Evolutionary conservation across 2,888 invertebrate genomes (phyloP).

Genomic region (Sclerodermus sp.): DNA sequence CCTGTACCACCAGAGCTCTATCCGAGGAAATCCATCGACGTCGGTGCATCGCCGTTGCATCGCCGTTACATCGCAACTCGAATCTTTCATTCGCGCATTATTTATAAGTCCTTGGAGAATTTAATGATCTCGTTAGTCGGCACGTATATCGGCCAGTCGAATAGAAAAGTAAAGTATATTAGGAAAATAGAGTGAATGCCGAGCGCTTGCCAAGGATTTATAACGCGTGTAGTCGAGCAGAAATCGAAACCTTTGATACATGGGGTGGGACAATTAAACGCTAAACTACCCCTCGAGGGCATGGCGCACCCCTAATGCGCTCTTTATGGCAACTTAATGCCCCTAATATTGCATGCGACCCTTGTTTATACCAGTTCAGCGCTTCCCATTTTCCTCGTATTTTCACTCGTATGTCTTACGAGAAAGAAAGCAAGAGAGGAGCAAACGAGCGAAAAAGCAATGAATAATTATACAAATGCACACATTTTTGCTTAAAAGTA

Average conservation of each 20-base stretch:
- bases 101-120: neutral
- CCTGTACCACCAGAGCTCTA: too few species aligned
- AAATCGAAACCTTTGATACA: constrained; percentile 58
- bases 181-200: constrained; percentile 20
- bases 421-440: too few species aligned
- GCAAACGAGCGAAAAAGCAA: too few species aligned
- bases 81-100: neutral
- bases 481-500: too few species aligned
- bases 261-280: constrained; percentile 56
- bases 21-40: too few species aligned
- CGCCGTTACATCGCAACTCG: too few species aligned
- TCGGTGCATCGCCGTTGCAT: too few species aligned
- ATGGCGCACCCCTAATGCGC: constrained; percentile 54
- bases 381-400: constrained; percentile 49
- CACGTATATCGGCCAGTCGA: constrained; percentile 1
- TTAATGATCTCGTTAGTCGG: neutral
- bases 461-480: too few species aligned
- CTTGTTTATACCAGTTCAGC: constrained; percentile 55
- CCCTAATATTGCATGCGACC: constrained; percentile 57
- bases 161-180: constrained; percentile 13
- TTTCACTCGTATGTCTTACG: constrained; percentile 22
- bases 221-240: constrained; percentile 46
- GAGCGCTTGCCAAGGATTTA: constrained; percentile 25
- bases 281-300: constrained; percentile 58
- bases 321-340: constrained; percentile 58